Evolutionary conservation across 2,113 vertebrate genomes (phyloP).

Genomic region (Micromys minutus): DNA sequence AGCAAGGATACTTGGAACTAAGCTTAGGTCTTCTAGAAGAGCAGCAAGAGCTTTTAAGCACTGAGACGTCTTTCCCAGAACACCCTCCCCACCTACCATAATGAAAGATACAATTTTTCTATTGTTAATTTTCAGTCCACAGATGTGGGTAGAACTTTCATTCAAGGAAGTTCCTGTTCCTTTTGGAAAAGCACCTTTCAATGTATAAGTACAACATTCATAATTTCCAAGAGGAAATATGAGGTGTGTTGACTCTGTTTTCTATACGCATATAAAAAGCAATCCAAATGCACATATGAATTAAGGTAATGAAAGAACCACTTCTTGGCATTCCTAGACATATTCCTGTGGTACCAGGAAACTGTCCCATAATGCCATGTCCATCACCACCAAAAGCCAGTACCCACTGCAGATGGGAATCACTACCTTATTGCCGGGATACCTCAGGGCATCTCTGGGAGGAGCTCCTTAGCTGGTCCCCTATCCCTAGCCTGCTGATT

Average conservation of each 20-base stretch:
- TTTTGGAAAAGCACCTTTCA: neutral
- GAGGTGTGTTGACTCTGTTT: slow-evolving; percentile 33
- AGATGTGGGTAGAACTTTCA: neutral
- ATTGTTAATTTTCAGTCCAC: slow-evolving; percentile 11
- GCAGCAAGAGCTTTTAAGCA: neutral
- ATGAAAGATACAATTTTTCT: slow-evolving; percentile 6
- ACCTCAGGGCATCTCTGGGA: neutral
- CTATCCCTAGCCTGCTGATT: neutral
- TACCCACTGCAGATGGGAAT: slow-evolving; percentile 25
- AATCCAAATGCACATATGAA: neutral
- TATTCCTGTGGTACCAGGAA: neutral
- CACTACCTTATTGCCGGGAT: neutral
- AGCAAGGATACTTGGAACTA: neutral
- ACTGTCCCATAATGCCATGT: neutral
- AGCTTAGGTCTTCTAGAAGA: neutral
- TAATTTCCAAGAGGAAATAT: slow-evolving; percentile 33
- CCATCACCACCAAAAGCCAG: neutral
- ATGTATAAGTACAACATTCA: neutral
- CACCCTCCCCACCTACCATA: neutral
- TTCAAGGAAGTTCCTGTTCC: neutral
- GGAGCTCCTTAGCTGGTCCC: neutral
- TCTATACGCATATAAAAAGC: neutral
- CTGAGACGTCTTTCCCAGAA: neutral
- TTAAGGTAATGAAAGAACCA: neutral
- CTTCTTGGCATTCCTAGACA: neutral